phyloP scores from a whole-genome alignment of 2,113 vertebrate species.

The Gobio gobio region DNA sequence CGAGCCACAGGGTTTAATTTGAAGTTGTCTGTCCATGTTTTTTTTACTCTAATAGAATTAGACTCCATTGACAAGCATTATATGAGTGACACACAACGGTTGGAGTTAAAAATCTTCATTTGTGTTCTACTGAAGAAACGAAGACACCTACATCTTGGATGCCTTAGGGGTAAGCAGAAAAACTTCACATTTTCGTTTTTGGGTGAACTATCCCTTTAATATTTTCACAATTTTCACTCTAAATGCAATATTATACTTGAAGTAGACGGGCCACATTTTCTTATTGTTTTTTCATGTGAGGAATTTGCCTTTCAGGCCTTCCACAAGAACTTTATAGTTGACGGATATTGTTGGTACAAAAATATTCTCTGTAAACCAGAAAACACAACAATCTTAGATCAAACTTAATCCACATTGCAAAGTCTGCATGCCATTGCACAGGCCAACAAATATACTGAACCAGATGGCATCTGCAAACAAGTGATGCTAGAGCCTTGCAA shows the following conservation, averaged over 20 bases:
- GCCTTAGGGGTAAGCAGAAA: no score
- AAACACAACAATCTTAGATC: neutral
- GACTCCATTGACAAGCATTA: no score
- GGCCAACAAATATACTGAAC: neutral
- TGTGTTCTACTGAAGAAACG: no score
- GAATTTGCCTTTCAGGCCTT: neutral
- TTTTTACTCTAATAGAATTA: no score
- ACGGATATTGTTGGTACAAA: neutral
- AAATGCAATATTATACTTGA: neutral
- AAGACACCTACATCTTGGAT: no score
- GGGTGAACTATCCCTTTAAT: no score
- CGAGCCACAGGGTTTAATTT: no score
- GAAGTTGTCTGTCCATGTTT: no score
- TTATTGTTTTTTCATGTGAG: neutral
- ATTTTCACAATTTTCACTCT: neutral
- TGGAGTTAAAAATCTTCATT: no score
- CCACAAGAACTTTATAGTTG: neutral
- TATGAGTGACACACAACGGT: no score
- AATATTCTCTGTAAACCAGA: neutral
- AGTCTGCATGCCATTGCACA: neutral
- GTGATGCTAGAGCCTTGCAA: neutral
- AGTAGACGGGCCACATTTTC: neutral
- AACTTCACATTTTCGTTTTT: no score
- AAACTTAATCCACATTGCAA: neutral
- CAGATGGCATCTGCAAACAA: neutral